phyloP scores from a whole-genome alignment of 2,113 vertebrate species.

The Hassar affinis region DNA sequence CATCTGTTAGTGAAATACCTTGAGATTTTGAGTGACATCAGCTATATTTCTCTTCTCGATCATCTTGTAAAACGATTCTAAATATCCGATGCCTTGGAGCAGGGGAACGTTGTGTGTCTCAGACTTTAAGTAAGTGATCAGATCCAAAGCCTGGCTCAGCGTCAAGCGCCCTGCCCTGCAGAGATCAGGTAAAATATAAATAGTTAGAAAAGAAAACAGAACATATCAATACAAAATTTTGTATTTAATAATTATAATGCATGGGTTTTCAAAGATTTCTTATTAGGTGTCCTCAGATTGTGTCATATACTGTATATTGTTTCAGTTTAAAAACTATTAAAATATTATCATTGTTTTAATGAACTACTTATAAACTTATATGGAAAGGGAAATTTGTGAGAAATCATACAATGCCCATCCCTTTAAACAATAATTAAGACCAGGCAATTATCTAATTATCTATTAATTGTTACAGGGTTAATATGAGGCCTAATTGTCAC shows the following conservation, averaged over 20 bases:
- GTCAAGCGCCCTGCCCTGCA: conserved; percentile 69
- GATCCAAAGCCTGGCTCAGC: conserved; percentile 68
- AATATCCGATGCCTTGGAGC: conserved; percentile 70
- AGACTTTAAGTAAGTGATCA: conserved; percentile 69
- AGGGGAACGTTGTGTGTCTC: conserved; percentile 74
- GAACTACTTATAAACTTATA: neutral
- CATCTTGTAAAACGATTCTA: conserved; percentile 68
- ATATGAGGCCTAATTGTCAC: neutral
- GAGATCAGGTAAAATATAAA: conserved; percentile 19
- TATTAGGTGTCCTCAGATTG: neutral
- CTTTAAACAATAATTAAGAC: neutral
- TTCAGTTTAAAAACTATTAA: neutral
- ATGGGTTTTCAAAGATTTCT: neutral
- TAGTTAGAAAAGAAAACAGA: neutral
- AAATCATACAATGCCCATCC: no score
- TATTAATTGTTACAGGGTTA: neutral
- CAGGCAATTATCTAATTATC: neutral
- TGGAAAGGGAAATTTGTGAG: neutral
- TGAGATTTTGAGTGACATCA: conserved; percentile 65
- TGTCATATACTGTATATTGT: neutral
- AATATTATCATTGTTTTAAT: neutral
- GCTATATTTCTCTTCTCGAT: conserved; percentile 66
- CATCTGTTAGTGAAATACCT: conserved; percentile 58
- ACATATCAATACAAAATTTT: neutral
- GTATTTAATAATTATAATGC: neutral